Conservation (phyloP, 2,888 invertebrate genomes). For the Drosophila anomelani region DNA sequence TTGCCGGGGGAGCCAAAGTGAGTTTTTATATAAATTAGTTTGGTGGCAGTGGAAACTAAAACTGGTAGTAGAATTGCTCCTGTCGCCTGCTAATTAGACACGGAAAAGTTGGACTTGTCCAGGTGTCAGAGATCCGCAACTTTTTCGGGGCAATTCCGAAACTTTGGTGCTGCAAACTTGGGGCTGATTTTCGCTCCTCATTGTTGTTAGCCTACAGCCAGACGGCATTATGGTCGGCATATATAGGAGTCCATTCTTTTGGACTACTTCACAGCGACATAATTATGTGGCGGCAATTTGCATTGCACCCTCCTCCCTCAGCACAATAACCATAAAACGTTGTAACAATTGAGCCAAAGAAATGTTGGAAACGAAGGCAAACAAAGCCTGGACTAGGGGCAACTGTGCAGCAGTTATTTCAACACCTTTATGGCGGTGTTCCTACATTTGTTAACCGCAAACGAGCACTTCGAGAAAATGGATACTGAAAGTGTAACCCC, state of each 20-base stretch:
- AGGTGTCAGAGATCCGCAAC: conserved; percentile 34
- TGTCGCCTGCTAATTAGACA: conserved; percentile 69
- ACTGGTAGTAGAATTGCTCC: conserved; percentile 4
- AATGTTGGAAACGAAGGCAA: conserved; percentile 30
- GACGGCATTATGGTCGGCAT: conserved; percentile 23
- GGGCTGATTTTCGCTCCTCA: conserved; percentile 1
- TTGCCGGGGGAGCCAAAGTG: conserved; percentile 46
- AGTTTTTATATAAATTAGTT: conserved; percentile 63
- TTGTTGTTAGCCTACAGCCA: conserved; percentile 17
- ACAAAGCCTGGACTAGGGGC: conserved; percentile 16
- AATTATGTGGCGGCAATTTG: conserved; percentile 78
- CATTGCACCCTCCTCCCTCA: conserved; percentile 71
- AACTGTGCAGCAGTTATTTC: conserved; percentile 72
- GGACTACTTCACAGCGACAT: conserved; percentile 57
- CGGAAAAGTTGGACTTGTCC: conserved; percentile 49
- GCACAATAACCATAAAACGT: conserved; percentile 66
- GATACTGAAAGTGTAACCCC: not conserved
- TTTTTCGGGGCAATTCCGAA: conserved; percentile 33
- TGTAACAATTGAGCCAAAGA: conserved; percentile 64
- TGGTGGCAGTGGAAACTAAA: conserved; percentile 17
- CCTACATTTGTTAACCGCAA: conserved; percentile 57
- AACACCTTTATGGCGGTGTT: conserved; percentile 69
- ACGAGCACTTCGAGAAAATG: conserved; percentile 18
- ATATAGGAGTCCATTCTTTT: conserved; percentile 31
- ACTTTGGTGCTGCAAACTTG: conserved; percentile 26